Conservation (phyloP, 2,888 invertebrate species). For the Tenthredo amoena region DNA sequence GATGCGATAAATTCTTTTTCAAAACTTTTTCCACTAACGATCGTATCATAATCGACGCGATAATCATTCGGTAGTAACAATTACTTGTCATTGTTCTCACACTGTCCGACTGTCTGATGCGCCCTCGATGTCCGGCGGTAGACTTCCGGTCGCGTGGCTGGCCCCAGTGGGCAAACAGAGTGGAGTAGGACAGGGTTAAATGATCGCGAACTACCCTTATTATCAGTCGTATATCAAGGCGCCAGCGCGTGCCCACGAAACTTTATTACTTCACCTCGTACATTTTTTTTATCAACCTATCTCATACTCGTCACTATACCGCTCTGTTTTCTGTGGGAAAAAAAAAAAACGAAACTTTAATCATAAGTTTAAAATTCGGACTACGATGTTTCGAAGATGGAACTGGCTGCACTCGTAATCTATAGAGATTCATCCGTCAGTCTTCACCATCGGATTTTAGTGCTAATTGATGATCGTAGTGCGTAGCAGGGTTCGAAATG, state of each 20-base stretch:
- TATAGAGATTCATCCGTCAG: no score
- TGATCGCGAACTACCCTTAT: conserved; percentile 51
- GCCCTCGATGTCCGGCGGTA: conserved; percentile 40
- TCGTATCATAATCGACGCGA: neutral
- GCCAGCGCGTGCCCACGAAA: conserved; percentile 21
- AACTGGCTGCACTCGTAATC: no score
- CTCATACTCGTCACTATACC: neutral
- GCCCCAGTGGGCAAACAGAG: conserved; percentile 11
- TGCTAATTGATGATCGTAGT: no score
- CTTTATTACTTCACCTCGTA: conserved; percentile 21
- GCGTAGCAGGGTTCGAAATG: no score
- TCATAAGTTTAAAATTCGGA: neutral
- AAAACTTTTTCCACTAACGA: neutral
- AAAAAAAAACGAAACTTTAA: neutral
- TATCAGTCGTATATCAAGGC: conserved; percentile 49
- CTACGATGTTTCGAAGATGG: neutral
- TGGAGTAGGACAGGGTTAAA: conserved; percentile 39
- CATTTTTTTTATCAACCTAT: neutral
- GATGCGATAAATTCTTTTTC: no score
- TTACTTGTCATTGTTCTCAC: conserved; percentile 49
- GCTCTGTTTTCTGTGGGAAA: neutral
- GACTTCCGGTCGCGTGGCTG: conserved; percentile 47
- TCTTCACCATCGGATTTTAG: no score
- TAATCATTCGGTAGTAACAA: conserved; percentile 1
- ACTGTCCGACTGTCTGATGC: conserved; percentile 28